Base-by-base conservation (phyloP, 2,888 invertebrate species). In the Synanthedon tipuliformis region DNA sequence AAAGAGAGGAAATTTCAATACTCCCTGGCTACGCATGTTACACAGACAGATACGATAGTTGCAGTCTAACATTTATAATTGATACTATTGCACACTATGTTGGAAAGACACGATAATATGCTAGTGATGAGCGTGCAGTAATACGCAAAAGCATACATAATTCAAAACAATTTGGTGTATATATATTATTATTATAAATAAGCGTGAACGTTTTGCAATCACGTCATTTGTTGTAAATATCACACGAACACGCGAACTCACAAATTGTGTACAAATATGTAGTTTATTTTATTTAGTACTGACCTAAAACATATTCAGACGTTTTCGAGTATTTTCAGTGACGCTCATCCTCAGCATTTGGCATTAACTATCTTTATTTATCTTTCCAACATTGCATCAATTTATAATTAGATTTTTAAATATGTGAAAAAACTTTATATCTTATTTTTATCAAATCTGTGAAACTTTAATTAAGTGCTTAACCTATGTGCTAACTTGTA, bases 351-450 rank as follows among this genome's bases (percentile, higher is more conserved):
- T 59, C 69, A 69, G 72, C 73, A 68, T 68, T 66, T 55, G 51
- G 60, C 57, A 57, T 61, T 58, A 64, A 63, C 70, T 74, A 71
- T 68, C 74, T 76, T 40, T 13, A 23, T 51, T 73, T 73, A 89
- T 76, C 89, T 89, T 78, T 89, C 82, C 82, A 81, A 83, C 82
- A 82, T 78, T 78, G 66, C 73, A 78, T 75, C 72, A 68, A 66
- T 13, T 7, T 45, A 45, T 45, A 13, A 45, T 45, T 45, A 45
- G 7, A 0, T 45, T 45, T 7, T 13, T 13, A 45, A 5, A 45
- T 45, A 12, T 13, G 15, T 5, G 45, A 13, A 13, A 34, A 23
- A 34, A 34, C 10, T 34, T 34, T 3, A 3, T 34, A 2, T 34
- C 7, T 34, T 57, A 52, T 51, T 61, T 61, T 63, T 66, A 55